These are phyloP conservation scores for Dendrolimus punctatus DNA, from an alignment of 1,140 invertebrate genomes.

Conservation along the genomic window DNA sequence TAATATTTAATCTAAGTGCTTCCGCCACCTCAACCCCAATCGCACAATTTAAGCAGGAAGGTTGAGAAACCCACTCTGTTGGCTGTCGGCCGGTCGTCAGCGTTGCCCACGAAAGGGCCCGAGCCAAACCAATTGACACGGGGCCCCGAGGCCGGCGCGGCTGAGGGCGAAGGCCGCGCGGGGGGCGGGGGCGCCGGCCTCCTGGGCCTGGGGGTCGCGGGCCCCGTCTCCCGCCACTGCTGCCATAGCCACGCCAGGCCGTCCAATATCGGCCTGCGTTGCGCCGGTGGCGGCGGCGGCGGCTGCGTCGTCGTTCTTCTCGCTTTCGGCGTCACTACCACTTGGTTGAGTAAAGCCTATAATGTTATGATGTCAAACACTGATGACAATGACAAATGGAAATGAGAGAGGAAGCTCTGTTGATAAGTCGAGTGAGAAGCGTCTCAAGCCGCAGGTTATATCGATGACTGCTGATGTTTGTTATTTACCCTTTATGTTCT, in stretches of 20 bases:
- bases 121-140: slow-evolving; percentile 67
- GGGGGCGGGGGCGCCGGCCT: slow-evolving; percentile 27
- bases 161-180: slow-evolving; percentile 30
- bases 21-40: slow-evolving; percentile 58
- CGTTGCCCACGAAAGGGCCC: slow-evolving; percentile 65
- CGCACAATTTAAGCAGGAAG: slow-evolving; percentile 59
- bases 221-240: slow-evolving; percentile 65
- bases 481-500: no score
- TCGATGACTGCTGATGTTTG: neutral
- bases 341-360: slow-evolving; percentile 72
- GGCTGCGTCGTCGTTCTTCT: slow-evolving; percentile 50
- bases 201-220: slow-evolving; percentile 27
- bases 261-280: slow-evolving; percentile 61
- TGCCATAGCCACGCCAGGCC: slow-evolving; percentile 70
- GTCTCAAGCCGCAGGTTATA: neutral
- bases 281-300: slow-evolving; percentile 51
- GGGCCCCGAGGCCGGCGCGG: slow-evolving; percentile 41
- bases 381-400: slow-evolving; percentile 1
- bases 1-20: slow-evolving; percentile 46
- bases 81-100: slow-evolving; percentile 44
- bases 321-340: slow-evolving; percentile 68
- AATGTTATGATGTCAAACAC: slow-evolving; percentile 29
- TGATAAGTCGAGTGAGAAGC: neutral
- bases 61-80: slow-evolving; percentile 66
- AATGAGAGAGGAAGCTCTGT: slow-evolving; percentile 4